phyloP scores from a whole-genome alignment of 1,140 invertebrate genomes.

The Meteorus sp. region DNA sequence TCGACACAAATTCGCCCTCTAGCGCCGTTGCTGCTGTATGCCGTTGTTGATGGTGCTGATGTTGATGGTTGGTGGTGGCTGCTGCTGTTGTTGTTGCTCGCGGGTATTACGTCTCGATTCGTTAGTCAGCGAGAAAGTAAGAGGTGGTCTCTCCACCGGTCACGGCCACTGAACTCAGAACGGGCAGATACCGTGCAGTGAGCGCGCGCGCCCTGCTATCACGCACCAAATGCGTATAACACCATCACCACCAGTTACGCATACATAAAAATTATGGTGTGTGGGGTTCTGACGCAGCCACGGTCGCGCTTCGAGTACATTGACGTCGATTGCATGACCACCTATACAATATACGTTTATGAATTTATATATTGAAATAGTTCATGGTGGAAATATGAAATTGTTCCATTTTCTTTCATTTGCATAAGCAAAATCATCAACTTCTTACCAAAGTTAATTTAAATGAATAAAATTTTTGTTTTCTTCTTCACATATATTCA shows the following conservation, averaged over 20 bases:
- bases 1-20: no score
- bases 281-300: background rate
- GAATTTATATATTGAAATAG: background rate
- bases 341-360: background rate
- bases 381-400: no score
- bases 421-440: no score
- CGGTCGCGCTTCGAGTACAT: conserved; percentile 12
- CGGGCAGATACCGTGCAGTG: conserved; percentile 29
- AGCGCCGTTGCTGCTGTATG: no score
- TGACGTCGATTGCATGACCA: no score
- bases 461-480: no score
- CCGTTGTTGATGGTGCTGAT: no score
- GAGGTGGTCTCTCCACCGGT: conserved; percentile 31
- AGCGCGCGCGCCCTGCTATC: background rate
- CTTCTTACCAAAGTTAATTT: no score
- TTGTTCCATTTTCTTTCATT: no score
- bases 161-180: conserved; percentile 41
- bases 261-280: conserved; percentile 5
- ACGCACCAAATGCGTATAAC: conserved; percentile 15
- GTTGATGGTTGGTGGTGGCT: background rate
- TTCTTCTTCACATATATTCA: no score
- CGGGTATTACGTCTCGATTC: conserved; percentile 25
- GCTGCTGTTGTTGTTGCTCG: background rate
- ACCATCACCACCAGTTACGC: conserved; percentile 5
- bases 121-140: conserved; percentile 40